A percentile compares a stretch with the other conserved stretches of the same genome.
phyloP scores from a whole-genome alignment of 2,113 vertebrate genomes.

The Sander lucioperca region DNA sequence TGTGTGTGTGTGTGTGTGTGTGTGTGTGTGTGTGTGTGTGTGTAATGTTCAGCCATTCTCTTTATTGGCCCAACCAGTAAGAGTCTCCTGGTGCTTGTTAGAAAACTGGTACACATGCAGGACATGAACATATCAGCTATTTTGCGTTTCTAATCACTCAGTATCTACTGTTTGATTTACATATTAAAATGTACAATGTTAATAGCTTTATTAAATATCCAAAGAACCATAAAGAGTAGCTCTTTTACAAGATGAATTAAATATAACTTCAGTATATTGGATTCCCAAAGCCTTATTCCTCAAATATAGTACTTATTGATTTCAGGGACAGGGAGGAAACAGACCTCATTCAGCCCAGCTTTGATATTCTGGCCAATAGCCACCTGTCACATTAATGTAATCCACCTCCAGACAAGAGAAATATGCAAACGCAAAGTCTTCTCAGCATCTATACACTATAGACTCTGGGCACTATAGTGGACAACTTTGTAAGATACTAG shows the following conservation, averaged over 20 bases:
- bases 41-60: constrained; percentile 49
- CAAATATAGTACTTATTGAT: constrained; percentile 42
- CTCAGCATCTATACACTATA: not conserved
- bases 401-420: constrained; percentile 14
- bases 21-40: not conserved
- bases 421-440: constrained; percentile 25
- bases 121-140: constrained; percentile 6
- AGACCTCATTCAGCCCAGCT: constrained; percentile 16
- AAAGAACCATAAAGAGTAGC: constrained; percentile 5
- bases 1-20: not conserved
- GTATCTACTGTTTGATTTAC: constrained; percentile 13
- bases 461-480: not conserved
- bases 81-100: constrained; percentile 44
- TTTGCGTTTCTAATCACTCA: constrained; percentile 4
- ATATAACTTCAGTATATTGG: constrained; percentile 23
- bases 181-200: not conserved
- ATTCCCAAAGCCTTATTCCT: constrained; percentile 10
- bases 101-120: constrained; percentile 9
- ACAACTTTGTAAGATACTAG: not conserved
- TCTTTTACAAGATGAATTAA: constrained; percentile 21
- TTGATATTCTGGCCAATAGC: constrained; percentile 44
- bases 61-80: constrained; percentile 14
- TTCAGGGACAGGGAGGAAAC: constrained; percentile 4
- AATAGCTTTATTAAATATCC: constrained; percentile 29
- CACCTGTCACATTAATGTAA: constrained; percentile 26